Evolutionary conservation across 2,797 vertebrate species (phyloP).

Genomic region (Pteropus rufus): DNA sequence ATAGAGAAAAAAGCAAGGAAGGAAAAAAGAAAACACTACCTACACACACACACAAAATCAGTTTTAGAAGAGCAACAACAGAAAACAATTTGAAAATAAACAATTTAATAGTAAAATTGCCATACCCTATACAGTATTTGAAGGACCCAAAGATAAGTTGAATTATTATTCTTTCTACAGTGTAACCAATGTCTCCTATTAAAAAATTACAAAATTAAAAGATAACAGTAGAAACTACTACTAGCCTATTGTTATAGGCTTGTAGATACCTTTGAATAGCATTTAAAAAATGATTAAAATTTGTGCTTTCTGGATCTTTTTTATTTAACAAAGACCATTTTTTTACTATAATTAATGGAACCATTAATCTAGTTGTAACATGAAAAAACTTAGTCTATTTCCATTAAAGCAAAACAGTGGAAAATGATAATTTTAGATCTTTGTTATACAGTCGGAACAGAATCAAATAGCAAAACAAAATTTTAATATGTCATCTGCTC

Average conservation of each 20-base stretch:
- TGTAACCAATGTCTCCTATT: background rate
- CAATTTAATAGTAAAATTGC: conserved; percentile 29
- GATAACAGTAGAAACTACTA: background rate
- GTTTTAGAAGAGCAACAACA: background rate
- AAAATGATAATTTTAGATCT: background rate
- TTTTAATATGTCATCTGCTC: background rate
- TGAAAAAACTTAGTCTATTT: background rate
- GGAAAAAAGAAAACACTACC: conserved; percentile 14
- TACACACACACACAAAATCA: background rate
- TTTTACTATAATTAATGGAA: background rate
- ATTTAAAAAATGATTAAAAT: background rate
- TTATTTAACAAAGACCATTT: background rate
- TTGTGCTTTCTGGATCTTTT: background rate
- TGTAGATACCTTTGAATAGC: background rate
- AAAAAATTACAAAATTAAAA: background rate
- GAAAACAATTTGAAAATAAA: background rate
- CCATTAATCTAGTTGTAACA: background rate
- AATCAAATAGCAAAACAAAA: background rate
- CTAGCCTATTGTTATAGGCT: background rate
- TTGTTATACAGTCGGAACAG: background rate
- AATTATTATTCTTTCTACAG: background rate
- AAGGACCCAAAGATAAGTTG: background rate
- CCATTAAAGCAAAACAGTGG: background rate
- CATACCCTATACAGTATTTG: background rate
- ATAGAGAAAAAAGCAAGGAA: background rate